A percentile compares a stretch with the other conserved stretches of the same genome.
Conservation (phyloP, 2,888 invertebrate genomes). For the Nesidiocoris tenuis region DNA sequence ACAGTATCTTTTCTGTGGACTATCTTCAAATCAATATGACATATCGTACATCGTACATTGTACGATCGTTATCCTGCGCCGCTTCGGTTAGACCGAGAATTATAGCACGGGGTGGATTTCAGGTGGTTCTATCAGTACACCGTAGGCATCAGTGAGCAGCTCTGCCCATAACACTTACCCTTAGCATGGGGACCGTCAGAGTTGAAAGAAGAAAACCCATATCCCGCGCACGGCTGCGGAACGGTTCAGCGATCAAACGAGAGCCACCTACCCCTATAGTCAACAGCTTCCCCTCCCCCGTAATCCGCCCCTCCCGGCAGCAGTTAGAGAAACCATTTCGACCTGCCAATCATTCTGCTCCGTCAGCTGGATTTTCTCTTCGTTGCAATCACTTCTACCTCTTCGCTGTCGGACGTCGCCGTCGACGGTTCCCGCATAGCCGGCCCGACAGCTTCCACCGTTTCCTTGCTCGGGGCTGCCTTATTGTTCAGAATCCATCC, state of each 20-base stretch:
- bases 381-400: slow-evolving; percentile 38
- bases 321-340: slow-evolving; percentile 42
- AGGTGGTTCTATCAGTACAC: too few relatives aligned
- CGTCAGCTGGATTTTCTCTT: slow-evolving; percentile 37
- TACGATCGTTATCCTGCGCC: too few relatives aligned
- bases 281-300: slow-evolving; percentile 9
- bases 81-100: too few relatives aligned
- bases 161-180: not conserved
- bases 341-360: slow-evolving; percentile 40
- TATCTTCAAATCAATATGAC: too few relatives aligned
- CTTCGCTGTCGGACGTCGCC: not conserved
- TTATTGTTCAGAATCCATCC: not conserved
- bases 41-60: too few relatives aligned
- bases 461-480: not conserved
- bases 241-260: slow-evolving; percentile 39
- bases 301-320: not conserved
- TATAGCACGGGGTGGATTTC: too few relatives aligned
- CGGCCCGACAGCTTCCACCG: not conserved
- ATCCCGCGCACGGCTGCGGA: slow-evolving; percentile 7
- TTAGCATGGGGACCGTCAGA: not conserved
- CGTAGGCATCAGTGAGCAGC: too few relatives aligned
- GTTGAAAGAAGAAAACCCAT: slow-evolving; percentile 30
- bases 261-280: slow-evolving; percentile 24
- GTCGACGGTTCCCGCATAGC: not conserved
- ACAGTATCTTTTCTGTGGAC: too few relatives aligned